Evolutionary conservation across 2,888 invertebrate species (phyloP), one percentile per base, ranked within the genome.

Genomic region (Stenodera caucasica): DNA sequence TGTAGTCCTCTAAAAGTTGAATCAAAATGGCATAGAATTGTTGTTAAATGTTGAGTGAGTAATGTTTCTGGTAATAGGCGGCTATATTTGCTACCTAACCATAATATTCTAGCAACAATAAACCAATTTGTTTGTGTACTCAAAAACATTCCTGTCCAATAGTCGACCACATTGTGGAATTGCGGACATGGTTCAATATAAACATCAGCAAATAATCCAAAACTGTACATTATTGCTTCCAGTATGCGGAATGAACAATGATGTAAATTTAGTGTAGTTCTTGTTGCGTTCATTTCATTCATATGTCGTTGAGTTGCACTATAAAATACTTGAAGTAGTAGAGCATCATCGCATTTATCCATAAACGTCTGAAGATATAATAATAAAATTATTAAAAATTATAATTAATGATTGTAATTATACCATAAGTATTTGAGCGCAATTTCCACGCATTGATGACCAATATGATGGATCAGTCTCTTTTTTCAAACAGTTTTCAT

Each of bases 151-250:
- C 37, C 55, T 9, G 70, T 67, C 70, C 70, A 72, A 37, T 63
- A 53, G 23, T 65, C 67, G 15, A 72, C 33, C 40, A 69, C 70
- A 51, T 59, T 61, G 6, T 54, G 26, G 26, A 63, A 63, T 45
- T 33, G 53, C 33, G 54, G 29, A 50, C 67, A 49, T 4, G 67
- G 67, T 55, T 63, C 52, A 11, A 58, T 55, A 55, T 57, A 67
- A 55, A 58, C 54, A 30, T 57, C 45, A 37, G 59, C 53, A 18
- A 57, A 63, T 14, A 59, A 54, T n/a, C 70, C 70, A n/a, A 68
- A 45, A 37, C 67, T 68, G 50, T 54, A 70, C 64, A 72, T 71
- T 54, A 71, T 51, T 7, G 68, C 67, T 58, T 72, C 72, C 0
- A 65, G 59, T 49, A 70, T 56, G 54, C 68, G 51, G 8, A 63